Evolutionary conservation across 2,888 invertebrate genomes (phyloP), one percentile per base, ranked within the genome.

Genomic region (Pollenia griseotomentosa): DNA sequence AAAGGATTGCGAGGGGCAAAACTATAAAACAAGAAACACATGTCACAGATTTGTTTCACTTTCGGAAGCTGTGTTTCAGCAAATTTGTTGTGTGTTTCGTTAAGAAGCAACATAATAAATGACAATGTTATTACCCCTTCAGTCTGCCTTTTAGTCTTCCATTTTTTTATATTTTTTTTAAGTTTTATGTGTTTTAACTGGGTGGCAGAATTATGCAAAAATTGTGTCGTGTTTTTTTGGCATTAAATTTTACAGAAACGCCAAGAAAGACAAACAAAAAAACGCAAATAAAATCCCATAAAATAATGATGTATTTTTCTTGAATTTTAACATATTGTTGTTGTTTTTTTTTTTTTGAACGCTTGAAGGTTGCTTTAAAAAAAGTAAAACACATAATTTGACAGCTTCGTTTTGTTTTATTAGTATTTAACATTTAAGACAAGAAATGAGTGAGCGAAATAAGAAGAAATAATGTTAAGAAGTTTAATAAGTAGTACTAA

Each of bases 1-100:
- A 51, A 51, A 61, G 42, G 61, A 79, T 63, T 44, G 16, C 10
- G 16, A 51, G 46, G 63, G 61, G 61, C 40, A 16, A 33, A 23
- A 19, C 74, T 71, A 83, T 74, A 83, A 83, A 80, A 84, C 77
- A 84, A 53, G 88, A 89, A 92, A 92, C 92, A 92, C 91, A 92
- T 92, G 92, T 92, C 92, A 91, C 92, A 92, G 92, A 92, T 92
- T 92, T 92, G 92, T 92, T 92, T 91, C 91, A 90, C 90, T 91
- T 91, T 91, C 91, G 91, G 92, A 92, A 92, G 92, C 92, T 84
- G 91, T 90, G 92, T 91, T 92, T 91, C 91, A 91, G 90, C 91
- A 90, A 91, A 91, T 91, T 91, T 92, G 92, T 91, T 84, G 59
- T 68, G 51, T 46, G 40, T 66, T 48, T 23, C 44, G 1, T 44